A percentile compares a stretch with the other conserved stretches of the same genome.
phyloP scores from a whole-genome alignment of 92 coral and sea anemone genomes.

The Epizoanthus fatuus region DNA sequence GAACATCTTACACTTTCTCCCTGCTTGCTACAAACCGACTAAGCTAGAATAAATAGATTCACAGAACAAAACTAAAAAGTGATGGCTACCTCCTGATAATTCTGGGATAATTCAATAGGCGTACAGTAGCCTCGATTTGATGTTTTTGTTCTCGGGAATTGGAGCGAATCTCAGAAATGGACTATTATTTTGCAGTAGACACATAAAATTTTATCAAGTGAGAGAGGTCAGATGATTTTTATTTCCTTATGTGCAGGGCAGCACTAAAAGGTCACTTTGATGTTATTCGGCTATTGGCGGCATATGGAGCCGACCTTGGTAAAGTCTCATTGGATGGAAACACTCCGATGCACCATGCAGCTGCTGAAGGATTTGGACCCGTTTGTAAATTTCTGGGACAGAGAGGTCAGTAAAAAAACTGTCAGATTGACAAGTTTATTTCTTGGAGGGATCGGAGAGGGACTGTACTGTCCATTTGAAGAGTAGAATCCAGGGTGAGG shows the following conservation, averaged over 20 bases:
- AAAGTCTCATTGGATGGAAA: constrained; percentile 91
- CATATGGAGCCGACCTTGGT: constrained; percentile 97
- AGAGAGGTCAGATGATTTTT: not conserved
- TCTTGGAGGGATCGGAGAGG: not conserved
- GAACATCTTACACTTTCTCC: no score
- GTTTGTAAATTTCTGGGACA: constrained; percentile 94
- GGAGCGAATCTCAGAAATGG: no score
- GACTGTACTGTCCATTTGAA: not conserved
- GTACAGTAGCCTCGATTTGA: no score
- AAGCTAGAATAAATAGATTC: no score
- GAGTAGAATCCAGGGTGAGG: not conserved
- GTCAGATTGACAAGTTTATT: not conserved
- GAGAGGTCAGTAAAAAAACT: constrained; percentile 68
- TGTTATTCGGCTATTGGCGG: constrained; percentile 90
- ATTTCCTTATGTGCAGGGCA: constrained; percentile 55
- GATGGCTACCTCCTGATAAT: no score
- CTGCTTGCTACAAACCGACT: no score
- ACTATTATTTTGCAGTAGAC: not conserved
- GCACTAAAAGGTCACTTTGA: constrained; percentile 96
- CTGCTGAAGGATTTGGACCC: constrained; percentile 91
- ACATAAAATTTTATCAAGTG: not conserved
- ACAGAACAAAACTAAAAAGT: no score
- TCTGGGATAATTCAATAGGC: no score
- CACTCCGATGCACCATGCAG: constrained; percentile 92
- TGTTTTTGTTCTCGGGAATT: no score